Evolutionary conservation across 92 coral and sea anemone genomes (phyloP), one percentile per base, ranked within the genome.

Genomic region (Porites divaricata): DNA sequence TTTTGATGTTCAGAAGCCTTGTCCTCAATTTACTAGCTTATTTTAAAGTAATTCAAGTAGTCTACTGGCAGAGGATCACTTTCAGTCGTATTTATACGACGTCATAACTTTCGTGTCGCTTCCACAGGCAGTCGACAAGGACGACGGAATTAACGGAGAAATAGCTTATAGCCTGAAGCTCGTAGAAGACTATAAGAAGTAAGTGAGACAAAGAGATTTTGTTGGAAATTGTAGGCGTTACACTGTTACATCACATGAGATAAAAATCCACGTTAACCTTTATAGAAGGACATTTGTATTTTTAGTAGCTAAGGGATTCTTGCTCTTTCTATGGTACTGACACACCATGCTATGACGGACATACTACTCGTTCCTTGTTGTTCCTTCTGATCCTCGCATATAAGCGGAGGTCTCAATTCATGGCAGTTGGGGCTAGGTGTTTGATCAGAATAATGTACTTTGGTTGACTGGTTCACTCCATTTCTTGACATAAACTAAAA

Each of bases 101-200:
- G 16, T 68, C 15, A 4, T 11, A n/a, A 50, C 61, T 3, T n/a
- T 45, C 67, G 9, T 26, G 6, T 22, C 70, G 52, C 22, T 17
- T 74, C 23, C 12, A 19, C 89, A 94, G 98, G 99, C 98, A 0
- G 79, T 91, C 28, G 99, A 96, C 67, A 83, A 59, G 4, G 99
- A 96, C 85, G 83, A 86, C 21, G 99, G 98, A 17, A 58, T 48
- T 21, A 96, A 96, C 62, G 94, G 98, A 13, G 90, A 75, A 10
- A 86, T 94, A 21, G 63, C 54, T 19, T 96, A 94, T 81, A 83
- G 91, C 52, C 88, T 96, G 28, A 92, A 90, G 51, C 66, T 87
- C 1, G 94, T 93, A 1, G 72, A 83, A 6, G 95, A 90, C 58
- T 94, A 87, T 28, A 41, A 65, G 13, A 96, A 94, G 98, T 94